phyloP scores from a whole-genome alignment of 2,797 vertebrate genomes.

The Notolabrus celidotus region DNA sequence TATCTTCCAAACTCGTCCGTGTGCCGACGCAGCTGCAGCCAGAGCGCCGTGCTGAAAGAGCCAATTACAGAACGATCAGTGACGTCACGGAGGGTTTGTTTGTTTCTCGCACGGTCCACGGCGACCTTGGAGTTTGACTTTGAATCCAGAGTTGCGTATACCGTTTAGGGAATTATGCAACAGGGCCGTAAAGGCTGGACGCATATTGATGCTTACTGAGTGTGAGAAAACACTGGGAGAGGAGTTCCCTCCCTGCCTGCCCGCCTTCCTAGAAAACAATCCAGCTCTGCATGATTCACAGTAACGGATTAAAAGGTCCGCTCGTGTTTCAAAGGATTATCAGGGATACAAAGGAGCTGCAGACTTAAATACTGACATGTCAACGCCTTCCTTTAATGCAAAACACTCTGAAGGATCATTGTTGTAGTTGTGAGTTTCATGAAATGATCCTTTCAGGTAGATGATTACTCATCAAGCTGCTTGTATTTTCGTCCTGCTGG shows the following conservation, averaged over 20 bases:
- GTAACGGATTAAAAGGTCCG: neutral
- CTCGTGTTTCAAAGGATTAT: neutral
- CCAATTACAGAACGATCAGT: neutral
- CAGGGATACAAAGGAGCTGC: neutral
- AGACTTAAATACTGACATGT: neutral
- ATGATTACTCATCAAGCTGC: too few species aligned
- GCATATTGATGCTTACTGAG: neutral
- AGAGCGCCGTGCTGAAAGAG: neutral
- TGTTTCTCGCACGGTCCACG: neutral
- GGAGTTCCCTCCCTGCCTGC: neutral
- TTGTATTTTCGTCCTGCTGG: too few species aligned
- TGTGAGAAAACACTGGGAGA: neutral
- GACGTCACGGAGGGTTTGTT: neutral
- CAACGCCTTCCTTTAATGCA: neutral
- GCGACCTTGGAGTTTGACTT: neutral
- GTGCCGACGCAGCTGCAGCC: too few species aligned
- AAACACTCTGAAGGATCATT: too few species aligned
- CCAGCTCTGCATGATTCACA: neutral
- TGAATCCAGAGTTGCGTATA: neutral
- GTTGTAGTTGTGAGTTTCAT: too few species aligned
- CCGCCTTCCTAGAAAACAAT: neutral
- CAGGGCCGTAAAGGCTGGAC: neutral
- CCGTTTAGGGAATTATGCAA: neutral
- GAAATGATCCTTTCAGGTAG: too few species aligned
- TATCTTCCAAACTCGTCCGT: neutral